A percentile compares a stretch with the other conserved stretches of the same genome.
phyloP scores from a whole-genome alignment of 1,140 invertebrate genomes.

The Battus philenor region DNA sequence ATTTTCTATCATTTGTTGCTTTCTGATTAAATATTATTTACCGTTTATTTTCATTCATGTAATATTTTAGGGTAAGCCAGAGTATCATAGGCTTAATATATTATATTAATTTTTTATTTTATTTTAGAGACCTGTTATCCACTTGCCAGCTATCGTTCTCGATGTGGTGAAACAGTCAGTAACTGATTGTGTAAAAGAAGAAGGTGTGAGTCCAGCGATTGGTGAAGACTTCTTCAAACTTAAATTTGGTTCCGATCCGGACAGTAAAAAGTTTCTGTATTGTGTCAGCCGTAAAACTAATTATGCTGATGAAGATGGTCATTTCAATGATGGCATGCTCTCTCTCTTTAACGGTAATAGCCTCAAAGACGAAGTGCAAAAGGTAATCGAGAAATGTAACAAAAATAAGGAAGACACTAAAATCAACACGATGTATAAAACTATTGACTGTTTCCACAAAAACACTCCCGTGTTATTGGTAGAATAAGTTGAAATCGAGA shows the following conservation, averaged over 20 bases:
- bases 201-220: background rate
- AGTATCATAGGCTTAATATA: too few relatives aligned
- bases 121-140: background rate
- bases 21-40: too few relatives aligned
- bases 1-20: too few relatives aligned
- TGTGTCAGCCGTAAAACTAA: background rate
- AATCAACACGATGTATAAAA: background rate
- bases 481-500: background rate
- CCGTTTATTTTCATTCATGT: too few relatives aligned
- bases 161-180: background rate
- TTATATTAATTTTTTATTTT: too few relatives aligned
- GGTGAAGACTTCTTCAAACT: background rate
- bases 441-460: background rate
- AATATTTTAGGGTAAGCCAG: too few relatives aligned
- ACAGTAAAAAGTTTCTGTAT: background rate
- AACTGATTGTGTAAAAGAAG: background rate
- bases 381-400: background rate
- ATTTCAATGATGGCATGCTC: background rate
- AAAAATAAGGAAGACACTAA: background rate
- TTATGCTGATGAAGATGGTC: background rate
- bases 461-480: background rate
- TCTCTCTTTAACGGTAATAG: background rate
- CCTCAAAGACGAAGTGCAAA: background rate
- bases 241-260: background rate
- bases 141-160: conserved; percentile 1